These are phyloP conservation scores for Thecocarcelia acutangulata DNA, from an alignment of 2,888 invertebrate genomes.

Conservation along the genomic window DNA sequence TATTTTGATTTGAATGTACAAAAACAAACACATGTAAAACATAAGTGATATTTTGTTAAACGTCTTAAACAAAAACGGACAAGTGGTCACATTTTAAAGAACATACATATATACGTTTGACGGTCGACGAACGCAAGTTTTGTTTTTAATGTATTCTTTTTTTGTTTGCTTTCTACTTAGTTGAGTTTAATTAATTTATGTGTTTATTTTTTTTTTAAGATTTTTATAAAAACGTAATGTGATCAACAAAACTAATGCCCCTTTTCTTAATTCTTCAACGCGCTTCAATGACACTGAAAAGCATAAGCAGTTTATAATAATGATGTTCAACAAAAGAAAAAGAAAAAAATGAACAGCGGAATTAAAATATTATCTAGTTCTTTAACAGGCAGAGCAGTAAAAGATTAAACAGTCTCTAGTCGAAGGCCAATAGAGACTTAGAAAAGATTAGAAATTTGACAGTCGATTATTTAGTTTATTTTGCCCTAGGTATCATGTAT, in stretches of 20 bases:
- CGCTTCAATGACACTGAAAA: conserved; percentile 66
- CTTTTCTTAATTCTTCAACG: conserved; percentile 28
- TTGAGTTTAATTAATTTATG: conserved; percentile 18
- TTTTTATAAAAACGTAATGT: conserved; percentile 45
- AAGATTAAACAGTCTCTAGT: not conserved
- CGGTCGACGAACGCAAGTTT: conserved; percentile 46
- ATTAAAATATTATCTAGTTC: conserved; percentile 9
- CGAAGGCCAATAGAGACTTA: too few species aligned
- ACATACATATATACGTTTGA: conserved; percentile 35
- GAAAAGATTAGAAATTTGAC: too few species aligned
- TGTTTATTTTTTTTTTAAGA: conserved; percentile 18
- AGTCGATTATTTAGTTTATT: too few species aligned
- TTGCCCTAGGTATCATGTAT: too few species aligned
- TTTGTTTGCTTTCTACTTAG: not conserved
- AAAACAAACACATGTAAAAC: not conserved
- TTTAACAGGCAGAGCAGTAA: conserved; percentile 27
- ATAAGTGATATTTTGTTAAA: not conserved
- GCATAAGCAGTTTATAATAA: conserved; percentile 42
- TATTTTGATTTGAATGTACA: too few species aligned
- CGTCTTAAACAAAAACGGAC: not conserved
- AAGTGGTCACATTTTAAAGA: conserved; percentile 23
- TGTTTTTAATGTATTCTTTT: not conserved
- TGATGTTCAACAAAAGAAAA: not conserved
- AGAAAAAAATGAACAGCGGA: conserved; percentile 5
- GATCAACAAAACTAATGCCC: conserved; percentile 28